Base-by-base conservation (phyloP, 2,113 vertebrate species). In the cattle (Bos taurus) region DNA sequence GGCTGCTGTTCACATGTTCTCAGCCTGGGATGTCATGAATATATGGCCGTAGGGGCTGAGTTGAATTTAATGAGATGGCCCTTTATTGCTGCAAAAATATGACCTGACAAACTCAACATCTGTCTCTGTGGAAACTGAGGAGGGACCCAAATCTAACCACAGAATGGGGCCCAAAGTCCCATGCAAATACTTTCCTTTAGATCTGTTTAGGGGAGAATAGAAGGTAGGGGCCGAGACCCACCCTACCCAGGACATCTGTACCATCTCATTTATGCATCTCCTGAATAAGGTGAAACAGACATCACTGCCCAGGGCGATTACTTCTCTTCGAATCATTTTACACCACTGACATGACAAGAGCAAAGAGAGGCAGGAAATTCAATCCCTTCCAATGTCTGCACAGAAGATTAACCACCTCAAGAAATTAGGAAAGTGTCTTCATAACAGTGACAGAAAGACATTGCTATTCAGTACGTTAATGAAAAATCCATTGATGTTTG, bases 401-500 rank as follows among this genome's bases (percentile, higher is more conserved):
- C 67, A 74, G 95, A 97, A 97, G 96, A 97, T 97, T 95, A 97
- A 98, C 93, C 96, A 93, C 86, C 96, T 96, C 83, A 6, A 94
- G 97, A 95, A 96, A 97, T 98, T 87, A 98, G 91, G 56, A 50
- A 88, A 97, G 86, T 50, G n/a, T 95, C 97, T 97, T 94, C 60
- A 19, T 95, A 60, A 88, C 88, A 67, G 62, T 93, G 94, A 97
- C 97, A 97, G 93, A 87, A 93, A 96, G 86, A 89, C 71, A 90
- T 74, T n/a, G 62, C 82, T 97, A 26, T 96, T 91, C 78, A n/a
- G 82, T 59, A 80, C 88, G 95, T 92, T 97, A 98, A 97, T 97
- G 97, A 97, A 97, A 97, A 91, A 80, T 64, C 95, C 94, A 97
- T 94, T 93, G 96, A 95, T 96, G 93, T 96, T 94, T 96, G 95